phyloP scores from a whole-genome alignment of 2,113 vertebrate species.

The Pipra filicauda region DNA sequence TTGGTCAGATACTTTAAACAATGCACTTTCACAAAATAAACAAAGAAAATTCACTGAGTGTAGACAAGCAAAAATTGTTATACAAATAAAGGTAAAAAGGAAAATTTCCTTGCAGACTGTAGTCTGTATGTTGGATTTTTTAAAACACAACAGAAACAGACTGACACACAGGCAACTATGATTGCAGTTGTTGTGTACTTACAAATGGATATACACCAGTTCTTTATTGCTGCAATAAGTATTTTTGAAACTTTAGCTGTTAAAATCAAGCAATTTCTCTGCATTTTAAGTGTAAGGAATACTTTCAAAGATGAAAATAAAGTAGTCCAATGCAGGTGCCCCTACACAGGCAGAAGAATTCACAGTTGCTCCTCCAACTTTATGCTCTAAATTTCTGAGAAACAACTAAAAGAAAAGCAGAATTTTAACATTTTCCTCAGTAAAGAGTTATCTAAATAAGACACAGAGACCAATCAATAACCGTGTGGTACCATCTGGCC shows the following conservation, averaged over 20 bases:
- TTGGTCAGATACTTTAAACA: background rate
- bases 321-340: background rate
- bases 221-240: background rate
- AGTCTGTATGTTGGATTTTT: background rate
- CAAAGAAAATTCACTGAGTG: background rate
- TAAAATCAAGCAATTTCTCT: background rate
- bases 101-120: background rate
- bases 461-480: background rate
- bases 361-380: background rate
- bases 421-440: background rate
- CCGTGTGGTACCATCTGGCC: background rate
- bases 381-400: background rate
- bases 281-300: background rate
- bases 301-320: background rate
- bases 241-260: background rate
- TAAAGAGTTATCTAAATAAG: background rate
- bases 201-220: background rate
- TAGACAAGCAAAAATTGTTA: background rate
- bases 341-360: background rate
- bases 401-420: background rate
- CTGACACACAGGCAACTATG: background rate
- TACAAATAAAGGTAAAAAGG: background rate
- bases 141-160: background rate
- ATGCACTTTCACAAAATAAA: background rate
- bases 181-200: background rate